A percentile compares a stretch with the other conserved stretches of the same genome.
These are phyloP conservation scores for Pteria penguin DNA, from an alignment of 2,888 invertebrate species.

Conservation along the genomic window DNA sequence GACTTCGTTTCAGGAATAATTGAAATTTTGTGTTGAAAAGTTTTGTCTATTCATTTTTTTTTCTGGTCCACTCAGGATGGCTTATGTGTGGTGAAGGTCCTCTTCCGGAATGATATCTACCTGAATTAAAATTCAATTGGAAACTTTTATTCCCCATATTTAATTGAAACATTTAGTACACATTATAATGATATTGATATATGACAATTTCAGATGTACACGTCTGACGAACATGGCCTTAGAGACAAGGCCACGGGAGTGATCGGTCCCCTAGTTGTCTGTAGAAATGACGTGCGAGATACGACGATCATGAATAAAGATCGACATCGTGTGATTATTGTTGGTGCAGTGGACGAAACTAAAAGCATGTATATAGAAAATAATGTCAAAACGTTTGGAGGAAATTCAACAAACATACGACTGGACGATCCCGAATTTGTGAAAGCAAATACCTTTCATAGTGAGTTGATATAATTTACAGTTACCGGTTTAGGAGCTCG, in stretches of 20 bases:
- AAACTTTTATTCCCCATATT: too few species aligned
- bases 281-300: background rate
- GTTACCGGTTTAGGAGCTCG: too few species aligned
- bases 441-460: background rate
- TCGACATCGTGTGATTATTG: constrained; percentile 18
- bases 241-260: constrained; percentile 26
- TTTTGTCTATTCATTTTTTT: too few species aligned
- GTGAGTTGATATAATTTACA: too few species aligned
- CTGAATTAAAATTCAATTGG: too few species aligned
- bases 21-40: too few species aligned
- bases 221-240: background rate
- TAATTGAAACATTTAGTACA: too few species aligned
- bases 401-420: background rate
- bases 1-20: too few species aligned
- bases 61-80: too few species aligned
- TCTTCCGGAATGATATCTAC: too few species aligned
- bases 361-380: constrained; percentile 31
- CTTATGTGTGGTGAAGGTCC: too few species aligned
- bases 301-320: background rate
- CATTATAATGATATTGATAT: too few species aligned
- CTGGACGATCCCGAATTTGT: background rate
- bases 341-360: constrained; percentile 33
- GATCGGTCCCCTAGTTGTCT: constrained; percentile 35
- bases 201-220: background rate
- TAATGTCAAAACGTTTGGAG: background rate